These are phyloP conservation scores for Zapus hudsonius DNA, from an alignment of 2,113 vertebrate genomes.

Conservation along the genomic window DNA sequence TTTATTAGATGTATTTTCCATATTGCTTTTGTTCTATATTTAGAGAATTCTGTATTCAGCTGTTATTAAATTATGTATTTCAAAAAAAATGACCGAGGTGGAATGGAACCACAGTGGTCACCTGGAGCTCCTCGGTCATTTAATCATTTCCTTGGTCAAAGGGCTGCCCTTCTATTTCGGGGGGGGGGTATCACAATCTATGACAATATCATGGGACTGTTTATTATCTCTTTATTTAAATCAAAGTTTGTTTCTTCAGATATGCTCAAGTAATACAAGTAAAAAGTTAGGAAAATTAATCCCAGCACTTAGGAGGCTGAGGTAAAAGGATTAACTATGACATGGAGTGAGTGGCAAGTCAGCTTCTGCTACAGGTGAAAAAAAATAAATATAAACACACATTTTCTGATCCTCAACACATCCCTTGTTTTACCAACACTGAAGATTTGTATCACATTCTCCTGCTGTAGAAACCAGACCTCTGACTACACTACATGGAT, in stretches of 20 bases:
- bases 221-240: background rate
- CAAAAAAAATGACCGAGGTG: background rate
- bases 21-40: background rate
- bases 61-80: constrained; percentile 7
- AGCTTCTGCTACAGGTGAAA: background rate
- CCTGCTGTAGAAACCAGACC: background rate
- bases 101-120: background rate
- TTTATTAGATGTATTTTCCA: background rate
- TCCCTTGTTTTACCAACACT: background rate
- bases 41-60: background rate
- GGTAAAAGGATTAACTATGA: no score
- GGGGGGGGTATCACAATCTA: background rate
- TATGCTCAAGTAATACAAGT: background rate
- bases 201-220: background rate
- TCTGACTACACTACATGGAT: background rate
- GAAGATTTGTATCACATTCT: background rate
- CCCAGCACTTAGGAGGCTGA: no score
- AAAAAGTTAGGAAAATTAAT: no score
- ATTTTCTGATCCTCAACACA: background rate
- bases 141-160: background rate
- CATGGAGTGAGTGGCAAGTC: no score
- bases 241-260: background rate
- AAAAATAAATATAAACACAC: background rate
- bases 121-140: background rate
- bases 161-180: background rate